Base-by-base conservation (phyloP, 1,140 invertebrate genomes). In the Formica selysi region DNA sequence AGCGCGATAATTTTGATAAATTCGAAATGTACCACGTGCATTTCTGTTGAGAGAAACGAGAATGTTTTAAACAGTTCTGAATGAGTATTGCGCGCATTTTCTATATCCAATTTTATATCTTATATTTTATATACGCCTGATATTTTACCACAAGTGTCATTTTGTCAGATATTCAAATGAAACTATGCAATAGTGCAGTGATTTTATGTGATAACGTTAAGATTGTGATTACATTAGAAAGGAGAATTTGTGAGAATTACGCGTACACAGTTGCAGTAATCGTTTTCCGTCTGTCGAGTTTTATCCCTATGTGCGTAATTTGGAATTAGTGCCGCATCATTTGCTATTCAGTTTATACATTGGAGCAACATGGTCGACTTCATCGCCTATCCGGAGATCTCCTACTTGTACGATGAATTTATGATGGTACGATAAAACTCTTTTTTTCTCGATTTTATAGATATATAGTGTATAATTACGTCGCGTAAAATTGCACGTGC, bases 391-490 rank as follows among this genome's bases (percentile, higher is more conserved):
- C 92, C 93, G 79, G 93, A 94, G 89, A 92, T 94, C 83, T 93
- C 93, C 81, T 94, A 94, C 85, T 93, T 95, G 89, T 93, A 92
- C 91, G 91, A 94, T 87, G 91, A 94, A 83, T 87, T 93, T 87
- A 86, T 93, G 89, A 87, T 91, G 92, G 91, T 93, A 93, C 54
- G 90, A 76, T 51, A 38, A 29, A 11, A 22, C 86, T 83, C 79
- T 74, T 44, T 74, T 73, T 61, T 73, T 73, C 44, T 16, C 48
- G 32, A 73, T 26, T 61, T 83, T n/a, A 32, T 5, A 32, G 16
- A 32, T 7, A 22, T 29, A 44, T 19, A 26, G 10, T 29, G 16
- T 73, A 73, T 13, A 44, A 48, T 73, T n/a, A 74, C n/a, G 13
- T 62, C 54, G 29, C 54, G 29, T 48, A 83, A 83, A 83, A 67